phyloP scores from a whole-genome alignment of 1,140 invertebrate species.

The Hydropsyche tenuis region DNA sequence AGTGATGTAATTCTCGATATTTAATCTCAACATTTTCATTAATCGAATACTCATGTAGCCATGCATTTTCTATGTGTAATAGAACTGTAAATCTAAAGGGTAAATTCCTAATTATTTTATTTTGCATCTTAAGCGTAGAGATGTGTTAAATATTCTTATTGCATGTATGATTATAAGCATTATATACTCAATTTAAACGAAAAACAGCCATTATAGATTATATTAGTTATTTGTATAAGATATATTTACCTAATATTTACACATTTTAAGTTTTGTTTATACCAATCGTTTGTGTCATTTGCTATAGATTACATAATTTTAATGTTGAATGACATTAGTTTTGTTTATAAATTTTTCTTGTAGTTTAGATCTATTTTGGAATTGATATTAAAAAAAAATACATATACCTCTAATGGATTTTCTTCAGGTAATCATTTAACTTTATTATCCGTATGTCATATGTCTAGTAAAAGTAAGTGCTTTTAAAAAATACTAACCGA shows the following conservation, averaged over 20 bases:
- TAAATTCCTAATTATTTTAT: too few species aligned
- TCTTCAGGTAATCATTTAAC: slow-evolving; percentile 9
- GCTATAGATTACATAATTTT: background rate
- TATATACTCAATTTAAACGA: too few species aligned
- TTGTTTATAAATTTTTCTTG: background rate
- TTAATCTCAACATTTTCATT: too few species aligned
- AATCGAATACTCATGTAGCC: too few species aligned
- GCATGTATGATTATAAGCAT: too few species aligned
- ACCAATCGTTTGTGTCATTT: background rate
- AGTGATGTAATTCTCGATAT: too few species aligned
- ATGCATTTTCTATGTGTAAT: too few species aligned
- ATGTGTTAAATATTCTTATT: too few species aligned
- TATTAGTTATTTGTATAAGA: slow-evolving; percentile 15
- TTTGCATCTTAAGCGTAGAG: too few species aligned
- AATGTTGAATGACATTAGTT: background rate
- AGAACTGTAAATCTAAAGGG: too few species aligned
- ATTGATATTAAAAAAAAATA: slow-evolving; percentile 16
- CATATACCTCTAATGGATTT: background rate
- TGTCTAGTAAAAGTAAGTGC: slow-evolving; percentile 20
- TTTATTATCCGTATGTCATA: background rate
- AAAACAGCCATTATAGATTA: slow-evolving; percentile 10
- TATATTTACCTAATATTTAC: background rate
- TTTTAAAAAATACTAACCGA: slow-evolving; percentile 21
- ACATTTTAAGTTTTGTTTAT: too few species aligned
- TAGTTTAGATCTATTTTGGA: slow-evolving; percentile 8